Evolutionary conservation across 2,888 invertebrate genomes (phyloP).

Genomic region (Folsomia candida): DNA sequence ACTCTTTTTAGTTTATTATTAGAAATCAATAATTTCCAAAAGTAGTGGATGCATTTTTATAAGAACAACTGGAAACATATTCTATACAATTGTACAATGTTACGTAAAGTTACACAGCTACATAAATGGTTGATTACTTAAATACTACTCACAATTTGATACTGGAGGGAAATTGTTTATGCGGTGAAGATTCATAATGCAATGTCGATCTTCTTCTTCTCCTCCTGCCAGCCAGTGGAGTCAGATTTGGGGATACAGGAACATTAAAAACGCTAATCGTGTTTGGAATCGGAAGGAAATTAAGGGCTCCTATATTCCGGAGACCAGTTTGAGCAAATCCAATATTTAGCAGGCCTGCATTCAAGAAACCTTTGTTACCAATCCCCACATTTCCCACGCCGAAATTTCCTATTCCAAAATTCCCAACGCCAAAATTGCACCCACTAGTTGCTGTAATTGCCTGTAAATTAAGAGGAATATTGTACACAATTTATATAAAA

Average conservation of each 20-base stretch:
- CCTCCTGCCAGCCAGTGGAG: conserved; percentile 24
- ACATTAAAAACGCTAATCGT: conserved; percentile 32
- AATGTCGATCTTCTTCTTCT: conserved; percentile 15
- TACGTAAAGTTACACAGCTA: too few species aligned
- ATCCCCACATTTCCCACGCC: conserved; percentile 32
- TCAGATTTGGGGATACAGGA: conserved; percentile 30
- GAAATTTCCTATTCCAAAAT: conserved; percentile 31
- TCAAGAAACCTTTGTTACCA: conserved; percentile 34
- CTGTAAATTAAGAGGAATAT: too few species aligned
- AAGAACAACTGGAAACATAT: too few species aligned
- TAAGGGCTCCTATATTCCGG: conserved; percentile 35
- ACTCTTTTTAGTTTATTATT: too few species aligned
- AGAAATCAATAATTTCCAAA: too few species aligned
- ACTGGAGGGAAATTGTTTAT: not conserved
- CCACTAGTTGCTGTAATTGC: too few species aligned
- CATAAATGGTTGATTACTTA: too few species aligned
- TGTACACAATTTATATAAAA: too few species aligned
- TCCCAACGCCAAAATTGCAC: conserved; percentile 37
- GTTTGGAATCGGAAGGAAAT: conserved; percentile 27
- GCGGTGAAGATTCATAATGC: not conserved
- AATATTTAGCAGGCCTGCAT: conserved; percentile 28
- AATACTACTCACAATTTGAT: too few species aligned
- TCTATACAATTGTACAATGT: too few species aligned
- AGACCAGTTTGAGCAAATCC: conserved; percentile 31
- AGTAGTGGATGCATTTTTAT: too few species aligned